A percentile compares a stretch with the other conserved stretches of the same genome.
Conservation (phyloP, 2,888 invertebrate genomes). For the Plusia festucae region DNA sequence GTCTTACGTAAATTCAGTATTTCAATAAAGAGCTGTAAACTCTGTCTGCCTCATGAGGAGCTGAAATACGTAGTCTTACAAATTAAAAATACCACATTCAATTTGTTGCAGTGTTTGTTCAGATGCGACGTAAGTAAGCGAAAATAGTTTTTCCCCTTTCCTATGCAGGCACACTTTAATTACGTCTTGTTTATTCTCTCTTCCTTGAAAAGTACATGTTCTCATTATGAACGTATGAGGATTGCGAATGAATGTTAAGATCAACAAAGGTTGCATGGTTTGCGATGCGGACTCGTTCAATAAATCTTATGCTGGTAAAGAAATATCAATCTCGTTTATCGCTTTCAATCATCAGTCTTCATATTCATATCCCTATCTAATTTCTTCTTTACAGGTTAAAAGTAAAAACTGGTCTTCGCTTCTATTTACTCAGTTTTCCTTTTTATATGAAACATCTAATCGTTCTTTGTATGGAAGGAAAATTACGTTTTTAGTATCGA, state of each 20-base stretch:
- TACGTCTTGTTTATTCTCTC: neutral
- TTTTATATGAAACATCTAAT: too few relatives aligned
- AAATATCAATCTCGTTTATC: neutral
- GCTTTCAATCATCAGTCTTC: neutral
- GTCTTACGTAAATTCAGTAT: slow-evolving; percentile 22
- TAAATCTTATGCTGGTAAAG: slow-evolving; percentile 3
- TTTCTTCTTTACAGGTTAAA: too few relatives aligned
- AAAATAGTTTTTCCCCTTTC: neutral
- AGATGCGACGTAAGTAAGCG: neutral
- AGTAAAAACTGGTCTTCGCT: too few relatives aligned
- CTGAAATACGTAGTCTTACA: slow-evolving; percentile 24
- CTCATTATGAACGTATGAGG: neutral
- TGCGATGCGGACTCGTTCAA: neutral
- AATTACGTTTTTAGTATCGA: too few relatives aligned
- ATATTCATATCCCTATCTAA: neutral
- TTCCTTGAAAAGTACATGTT: neutral
- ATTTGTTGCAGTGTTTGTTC: slow-evolving; percentile 22
- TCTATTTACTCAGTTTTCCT: too few relatives aligned
- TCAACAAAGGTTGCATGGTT: neutral
- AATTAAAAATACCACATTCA: slow-evolving; percentile 48
- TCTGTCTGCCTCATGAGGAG: slow-evolving; percentile 16
- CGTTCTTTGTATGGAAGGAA: too few relatives aligned
- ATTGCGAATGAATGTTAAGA: neutral
- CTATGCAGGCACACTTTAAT: neutral
- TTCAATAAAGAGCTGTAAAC: slow-evolving; percentile 35